These are phyloP conservation scores for Phortica okadai DNA, from an alignment of 2,888 invertebrate genomes.

Conservation along the genomic window DNA sequence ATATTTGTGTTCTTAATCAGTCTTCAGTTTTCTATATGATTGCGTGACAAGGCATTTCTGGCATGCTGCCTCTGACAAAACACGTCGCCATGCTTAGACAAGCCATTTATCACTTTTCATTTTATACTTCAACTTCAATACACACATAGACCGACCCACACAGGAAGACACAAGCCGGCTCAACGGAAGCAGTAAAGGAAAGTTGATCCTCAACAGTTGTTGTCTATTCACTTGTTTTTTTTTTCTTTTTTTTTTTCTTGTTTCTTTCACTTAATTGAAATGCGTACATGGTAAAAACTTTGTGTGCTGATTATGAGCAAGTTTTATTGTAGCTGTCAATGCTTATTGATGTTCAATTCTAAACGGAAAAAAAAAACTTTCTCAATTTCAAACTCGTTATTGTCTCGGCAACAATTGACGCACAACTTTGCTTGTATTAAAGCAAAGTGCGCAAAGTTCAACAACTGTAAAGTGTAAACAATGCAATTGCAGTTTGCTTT, in stretches of 20 bases:
- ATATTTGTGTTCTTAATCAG: no score
- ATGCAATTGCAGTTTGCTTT: no score
- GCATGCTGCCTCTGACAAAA: slow-evolving; percentile 42
- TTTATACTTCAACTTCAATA: slow-evolving; percentile 45
- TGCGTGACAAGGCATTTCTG: slow-evolving; percentile 44
- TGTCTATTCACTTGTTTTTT: slow-evolving; percentile 2
- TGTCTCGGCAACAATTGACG: no score
- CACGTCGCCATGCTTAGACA: slow-evolving; percentile 58
- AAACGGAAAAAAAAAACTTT: no score
- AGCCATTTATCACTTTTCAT: slow-evolving; percentile 63
- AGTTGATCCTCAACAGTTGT: no score
- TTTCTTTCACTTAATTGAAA: slow-evolving; percentile 55
- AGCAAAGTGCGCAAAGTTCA: no score
- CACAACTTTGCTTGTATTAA: no score
- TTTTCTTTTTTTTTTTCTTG: slow-evolving; percentile 24
- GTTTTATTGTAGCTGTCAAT: slow-evolving; percentile 19
- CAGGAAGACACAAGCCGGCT: no score
- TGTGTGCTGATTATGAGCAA: not conserved
- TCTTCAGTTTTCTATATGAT: slow-evolving; percentile 7
- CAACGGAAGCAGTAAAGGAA: no score
- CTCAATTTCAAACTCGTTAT: no score
- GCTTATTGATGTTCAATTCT: not conserved
- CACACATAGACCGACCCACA: slow-evolving; percentile 38
- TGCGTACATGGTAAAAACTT: slow-evolving; percentile 50
- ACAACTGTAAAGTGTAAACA: no score